phyloP scores from a whole-genome alignment of 2,888 invertebrate species.

The Tigriopus californicus region DNA sequence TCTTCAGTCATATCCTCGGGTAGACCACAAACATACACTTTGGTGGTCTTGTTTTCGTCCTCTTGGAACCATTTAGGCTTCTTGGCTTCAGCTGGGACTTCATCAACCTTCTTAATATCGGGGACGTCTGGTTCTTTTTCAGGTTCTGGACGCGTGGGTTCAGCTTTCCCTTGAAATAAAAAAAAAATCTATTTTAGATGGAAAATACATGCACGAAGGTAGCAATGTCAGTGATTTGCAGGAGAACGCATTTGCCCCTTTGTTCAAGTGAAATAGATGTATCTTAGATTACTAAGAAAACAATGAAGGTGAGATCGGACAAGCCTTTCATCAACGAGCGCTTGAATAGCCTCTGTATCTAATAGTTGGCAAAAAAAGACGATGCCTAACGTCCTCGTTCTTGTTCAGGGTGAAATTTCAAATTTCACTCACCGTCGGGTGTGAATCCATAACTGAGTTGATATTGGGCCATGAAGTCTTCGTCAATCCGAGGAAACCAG shows the following conservation, averaged over 20 bases:
- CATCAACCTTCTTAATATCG: background rate
- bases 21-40: constrained; percentile 85
- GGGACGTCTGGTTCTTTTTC: background rate
- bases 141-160: background rate
- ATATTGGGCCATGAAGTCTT: constrained; percentile 86
- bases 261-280: too few relatives aligned
- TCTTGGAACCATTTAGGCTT: constrained; percentile 73
- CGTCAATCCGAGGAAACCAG: constrained; percentile 87
- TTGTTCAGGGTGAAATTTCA: background rate
- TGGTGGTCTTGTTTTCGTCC: constrained; percentile 68
- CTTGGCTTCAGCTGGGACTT: background rate
- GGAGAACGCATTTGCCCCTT: too few relatives aligned
- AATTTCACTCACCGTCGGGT: constrained; percentile 17
- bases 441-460: constrained; percentile 84
- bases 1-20: constrained; percentile 70
- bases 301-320: too few relatives aligned
- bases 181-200: too few relatives aligned
- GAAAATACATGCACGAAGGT: too few relatives aligned
- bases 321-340: too few relatives aligned
- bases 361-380: too few relatives aligned
- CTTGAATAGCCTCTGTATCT: too few relatives aligned
- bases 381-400: too few relatives aligned
- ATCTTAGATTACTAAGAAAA: too few relatives aligned
- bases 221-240: too few relatives aligned
- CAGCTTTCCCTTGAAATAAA: background rate